Conservation (phyloP, 2,113 vertebrate genomes). For the Crocuta crocuta region DNA sequence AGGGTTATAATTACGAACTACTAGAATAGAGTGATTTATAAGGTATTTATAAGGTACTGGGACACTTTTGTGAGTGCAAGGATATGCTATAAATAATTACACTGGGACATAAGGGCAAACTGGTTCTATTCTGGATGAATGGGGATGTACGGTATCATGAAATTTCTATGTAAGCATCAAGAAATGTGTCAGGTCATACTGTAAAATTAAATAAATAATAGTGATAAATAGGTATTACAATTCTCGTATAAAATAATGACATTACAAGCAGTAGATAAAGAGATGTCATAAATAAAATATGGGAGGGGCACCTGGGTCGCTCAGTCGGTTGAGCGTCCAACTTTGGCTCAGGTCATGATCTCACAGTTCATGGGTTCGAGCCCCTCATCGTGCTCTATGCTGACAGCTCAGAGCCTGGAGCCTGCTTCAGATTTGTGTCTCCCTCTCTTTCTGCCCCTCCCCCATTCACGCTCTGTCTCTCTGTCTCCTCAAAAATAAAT, state of each 20-base stretch:
- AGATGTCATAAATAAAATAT: background rate
- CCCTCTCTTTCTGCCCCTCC: too few relatives aligned
- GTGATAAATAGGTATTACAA: background rate
- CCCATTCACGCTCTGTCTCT: too few relatives aligned
- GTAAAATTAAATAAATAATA: background rate
- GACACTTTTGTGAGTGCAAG: background rate
- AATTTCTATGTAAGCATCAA: background rate
- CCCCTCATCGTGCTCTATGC: too few relatives aligned
- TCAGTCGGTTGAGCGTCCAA: too few relatives aligned
- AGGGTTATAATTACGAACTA: background rate
- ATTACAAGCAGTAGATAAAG: background rate
- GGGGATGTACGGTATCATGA: background rate
- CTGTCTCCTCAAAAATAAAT: too few relatives aligned
- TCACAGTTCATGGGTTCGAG: too few relatives aligned
- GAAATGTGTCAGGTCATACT: background rate
- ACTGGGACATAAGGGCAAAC: background rate
- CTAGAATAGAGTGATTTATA: background rate
- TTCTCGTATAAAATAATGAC: background rate
- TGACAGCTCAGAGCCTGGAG: too few relatives aligned
- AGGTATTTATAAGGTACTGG: too few relatives aligned
- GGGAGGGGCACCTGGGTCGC: background rate
- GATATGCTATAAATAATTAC: background rate
- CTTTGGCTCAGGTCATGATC: too few relatives aligned
- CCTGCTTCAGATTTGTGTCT: too few relatives aligned
- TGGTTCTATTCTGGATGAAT: background rate